A percentile compares a stretch with the other conserved stretches of the same genome.
phyloP scores from a whole-genome alignment of 2,797 vertebrate species.

The Helostoma temminkii region DNA sequence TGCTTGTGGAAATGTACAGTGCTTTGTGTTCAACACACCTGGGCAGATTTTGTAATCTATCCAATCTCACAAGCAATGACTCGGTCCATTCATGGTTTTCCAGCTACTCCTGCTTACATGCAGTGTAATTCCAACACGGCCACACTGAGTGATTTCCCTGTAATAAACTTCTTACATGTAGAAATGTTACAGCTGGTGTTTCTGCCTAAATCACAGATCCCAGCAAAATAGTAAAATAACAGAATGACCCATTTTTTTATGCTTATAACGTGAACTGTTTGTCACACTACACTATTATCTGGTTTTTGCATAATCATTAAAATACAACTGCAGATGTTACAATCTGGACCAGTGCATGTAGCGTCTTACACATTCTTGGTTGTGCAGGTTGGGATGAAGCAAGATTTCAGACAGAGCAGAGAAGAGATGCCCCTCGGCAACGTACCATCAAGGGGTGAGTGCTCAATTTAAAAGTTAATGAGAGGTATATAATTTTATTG shows the following conservation, averaged over 20 bases:
- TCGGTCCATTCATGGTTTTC: too few species aligned
- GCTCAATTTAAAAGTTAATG: not conserved
- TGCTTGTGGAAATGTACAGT: not conserved
- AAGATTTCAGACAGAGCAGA: slow-evolving; percentile 49
- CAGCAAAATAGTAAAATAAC: not conserved
- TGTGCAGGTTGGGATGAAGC: slow-evolving; percentile 52
- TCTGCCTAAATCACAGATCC: slow-evolving; percentile 13
- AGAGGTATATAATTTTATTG: not conserved
- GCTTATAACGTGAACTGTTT: not conserved
- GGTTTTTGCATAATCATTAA: not conserved
- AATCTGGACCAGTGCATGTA: not conserved
- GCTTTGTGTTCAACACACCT: not conserved
- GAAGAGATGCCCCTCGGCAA: slow-evolving; percentile 73
- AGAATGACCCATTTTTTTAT: not conserved
- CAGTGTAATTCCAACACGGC: not conserved
- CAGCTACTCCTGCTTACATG: too few species aligned
- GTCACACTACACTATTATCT: too few species aligned
- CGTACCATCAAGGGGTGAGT: slow-evolving; percentile 83
- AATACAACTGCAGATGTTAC: not conserved
- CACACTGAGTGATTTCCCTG: not conserved
- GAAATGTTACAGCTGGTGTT: not conserved
- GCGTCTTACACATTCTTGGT: slow-evolving; percentile 4
- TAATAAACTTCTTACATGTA: not conserved
- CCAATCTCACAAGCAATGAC: too few species aligned
- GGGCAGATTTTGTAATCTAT: not conserved